Base-by-base conservation (phyloP, 1,140 invertebrate genomes). In the Neodiprion fabricii region DNA sequence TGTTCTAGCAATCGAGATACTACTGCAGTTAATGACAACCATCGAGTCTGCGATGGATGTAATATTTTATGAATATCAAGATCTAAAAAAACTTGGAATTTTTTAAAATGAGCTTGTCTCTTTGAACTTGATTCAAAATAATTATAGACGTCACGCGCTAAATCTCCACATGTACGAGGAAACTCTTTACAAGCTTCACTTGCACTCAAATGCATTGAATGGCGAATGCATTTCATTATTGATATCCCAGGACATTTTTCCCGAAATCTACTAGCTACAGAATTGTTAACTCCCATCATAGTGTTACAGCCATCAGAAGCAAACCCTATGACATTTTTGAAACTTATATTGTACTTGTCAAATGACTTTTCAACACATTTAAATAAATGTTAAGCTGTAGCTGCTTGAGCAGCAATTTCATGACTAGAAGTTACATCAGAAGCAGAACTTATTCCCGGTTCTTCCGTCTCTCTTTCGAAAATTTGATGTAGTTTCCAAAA, bases 311-410 rank as follows among this genome's bases (percentile, higher is more conserved):
- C 83, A 79, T 88, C 86, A n/a, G 81, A 82, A 9, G 72, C 85
- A 73, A 86, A 87, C 11, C 87, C 85, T 71, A 87, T 79, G 10
- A 86, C 75, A 77, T 88, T 87, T 21, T 82, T 69, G 10, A 80
- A 49, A 23, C 82, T 83, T 68, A 87, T 80, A 7, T 78, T 72
- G 66, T 75, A 23, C 12, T 78, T 72, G 66, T 81, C 66, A 67
- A 87, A 81, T 9, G 70, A 72, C 40, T 61, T 71, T 12, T 74
- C 73, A 9, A 81, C 68, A 49, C 70, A 70, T 17, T 75, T 14
- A 70, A 75, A 80, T 21, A 80, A 66, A 67, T 73, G 70, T 69
- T 71, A 70, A 67, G 71, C 79, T n/a, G 77, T 79, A 23, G 79
- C 80, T 40, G 73, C 74, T 74, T 75, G 73, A 50, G 75, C 14